These are phyloP conservation scores for Actinernus sp. DNA, from an alignment of 92 coral and sea anemone species.

Conservation along the genomic window DNA sequence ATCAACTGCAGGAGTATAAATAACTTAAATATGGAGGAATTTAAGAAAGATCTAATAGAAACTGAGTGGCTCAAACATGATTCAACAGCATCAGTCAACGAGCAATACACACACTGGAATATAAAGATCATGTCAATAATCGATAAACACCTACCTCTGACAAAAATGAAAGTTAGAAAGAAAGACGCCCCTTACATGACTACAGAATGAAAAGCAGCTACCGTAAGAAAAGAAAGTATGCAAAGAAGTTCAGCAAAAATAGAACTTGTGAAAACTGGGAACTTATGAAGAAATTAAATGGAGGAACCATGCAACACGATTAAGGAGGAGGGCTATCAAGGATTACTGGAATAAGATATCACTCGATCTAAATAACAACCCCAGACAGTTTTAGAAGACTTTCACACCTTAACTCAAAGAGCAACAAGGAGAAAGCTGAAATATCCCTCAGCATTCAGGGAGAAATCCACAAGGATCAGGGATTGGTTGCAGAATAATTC, in stretches of 20 bases:
- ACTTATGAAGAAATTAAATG: constrained; percentile 24
- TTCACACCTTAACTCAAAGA: constrained; percentile 23
- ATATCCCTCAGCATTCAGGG: constrained; percentile 25
- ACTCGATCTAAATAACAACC: constrained; percentile 20
- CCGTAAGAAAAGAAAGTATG: constrained; percentile 10
- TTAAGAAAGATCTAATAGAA: too few relatives aligned
- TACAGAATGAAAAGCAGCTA: constrained; percentile 32
- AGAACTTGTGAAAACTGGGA: background rate
- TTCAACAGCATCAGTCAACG: too few relatives aligned
- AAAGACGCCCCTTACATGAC: constrained; percentile 17
- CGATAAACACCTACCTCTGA: too few relatives aligned
- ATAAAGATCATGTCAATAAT: too few relatives aligned
- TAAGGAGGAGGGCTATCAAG: constrained; percentile 31
- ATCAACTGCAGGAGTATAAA: too few relatives aligned
- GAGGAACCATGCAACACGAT: constrained; percentile 31
- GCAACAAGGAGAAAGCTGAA: constrained; percentile 24
- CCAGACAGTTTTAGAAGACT: constrained; percentile 32
- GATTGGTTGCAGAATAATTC: constrained; percentile 6
- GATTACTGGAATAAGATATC: constrained; percentile 24
- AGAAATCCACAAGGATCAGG: background rate
- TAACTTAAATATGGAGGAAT: too few relatives aligned
- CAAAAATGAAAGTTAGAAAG: constrained; percentile 32
- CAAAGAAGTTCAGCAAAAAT: constrained; percentile 7
- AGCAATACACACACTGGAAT: too few relatives aligned
- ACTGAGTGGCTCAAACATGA: too few relatives aligned